Conservation (phyloP, 2,797 vertebrate species). For the Acanthurus lineatus region DNA sequence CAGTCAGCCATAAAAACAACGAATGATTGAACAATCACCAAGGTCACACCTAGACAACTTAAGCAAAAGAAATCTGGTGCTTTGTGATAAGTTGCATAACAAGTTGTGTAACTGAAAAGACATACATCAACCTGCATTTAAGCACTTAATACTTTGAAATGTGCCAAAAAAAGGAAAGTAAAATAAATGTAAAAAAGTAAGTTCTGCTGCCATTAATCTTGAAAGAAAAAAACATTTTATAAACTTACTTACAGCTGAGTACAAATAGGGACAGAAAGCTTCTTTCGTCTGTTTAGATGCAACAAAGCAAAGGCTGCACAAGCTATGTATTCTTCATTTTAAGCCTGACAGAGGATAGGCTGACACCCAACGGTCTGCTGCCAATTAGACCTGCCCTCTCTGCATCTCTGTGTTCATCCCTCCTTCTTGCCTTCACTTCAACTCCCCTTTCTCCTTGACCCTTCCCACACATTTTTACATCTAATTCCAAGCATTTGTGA, state of each 20-base stretch:
- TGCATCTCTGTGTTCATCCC: slow-evolving; percentile 28
- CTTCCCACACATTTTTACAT: slow-evolving; percentile 32
- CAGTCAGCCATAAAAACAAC: neutral
- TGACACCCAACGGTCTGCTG: slow-evolving; percentile 37
- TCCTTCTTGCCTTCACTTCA: slow-evolving; percentile 33
- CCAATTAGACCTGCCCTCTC: slow-evolving; percentile 47
- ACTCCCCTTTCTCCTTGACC: neutral
- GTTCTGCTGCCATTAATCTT: neutral
- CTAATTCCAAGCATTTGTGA: slow-evolving; percentile 8
- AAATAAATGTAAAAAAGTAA: neutral
- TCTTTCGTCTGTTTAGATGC: slow-evolving; percentile 30
- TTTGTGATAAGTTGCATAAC: slow-evolving; percentile 3
- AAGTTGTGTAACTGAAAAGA: neutral
- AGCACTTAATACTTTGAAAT: neutral
- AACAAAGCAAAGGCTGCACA: slow-evolving; percentile 2
- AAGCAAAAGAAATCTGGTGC: neutral
- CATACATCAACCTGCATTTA: neutral
- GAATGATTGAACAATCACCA: neutral
- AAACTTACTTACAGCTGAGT: slow-evolving; percentile 53
- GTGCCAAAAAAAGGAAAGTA: too few species aligned
- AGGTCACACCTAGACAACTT: neutral
- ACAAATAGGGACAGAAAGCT: neutral
- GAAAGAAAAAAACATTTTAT: neutral
- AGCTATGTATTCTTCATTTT: slow-evolving; percentile 39
- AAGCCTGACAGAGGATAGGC: slow-evolving; percentile 34